These are phyloP conservation scores for Spea multiplicata DNA, from an alignment of 2,113 vertebrate genomes.

Conservation along the genomic window DNA sequence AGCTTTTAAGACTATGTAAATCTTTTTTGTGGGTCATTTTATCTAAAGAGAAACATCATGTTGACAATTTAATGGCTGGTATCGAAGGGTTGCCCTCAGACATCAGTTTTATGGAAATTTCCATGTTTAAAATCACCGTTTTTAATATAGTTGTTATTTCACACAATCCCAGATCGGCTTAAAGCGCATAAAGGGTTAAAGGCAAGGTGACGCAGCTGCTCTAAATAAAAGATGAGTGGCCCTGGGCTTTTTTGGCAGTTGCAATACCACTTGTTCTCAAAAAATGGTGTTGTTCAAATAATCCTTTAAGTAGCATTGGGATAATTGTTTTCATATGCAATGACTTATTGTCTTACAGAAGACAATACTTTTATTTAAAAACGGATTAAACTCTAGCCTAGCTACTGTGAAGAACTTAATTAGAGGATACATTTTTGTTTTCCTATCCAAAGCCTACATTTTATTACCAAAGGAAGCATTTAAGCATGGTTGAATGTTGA, in stretches of 20 bases:
- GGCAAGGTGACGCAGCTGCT: conserved; percentile 39
- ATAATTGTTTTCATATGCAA: conserved; percentile 29
- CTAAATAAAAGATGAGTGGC: conserved; percentile 46
- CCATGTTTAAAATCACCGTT: too few relatives aligned
- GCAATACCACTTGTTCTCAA: conserved; percentile 13
- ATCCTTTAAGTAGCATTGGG: conserved; percentile 28
- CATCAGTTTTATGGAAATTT: too few relatives aligned
- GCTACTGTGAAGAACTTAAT: conserved; percentile 19
- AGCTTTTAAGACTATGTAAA: too few relatives aligned
- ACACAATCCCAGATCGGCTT: too few relatives aligned
- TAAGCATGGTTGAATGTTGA: background rate
- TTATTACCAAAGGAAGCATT: conserved; percentile 1
- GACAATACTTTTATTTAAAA: conserved; percentile 27
- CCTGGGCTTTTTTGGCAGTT: conserved; percentile 37
- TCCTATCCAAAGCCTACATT: conserved; percentile 11
- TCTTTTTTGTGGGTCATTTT: too few relatives aligned
- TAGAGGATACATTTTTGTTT: conserved; percentile 15
- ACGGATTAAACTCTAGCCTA: conserved; percentile 2
- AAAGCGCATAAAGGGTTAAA: conserved; percentile 1
- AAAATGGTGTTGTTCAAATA: conserved; percentile 20
- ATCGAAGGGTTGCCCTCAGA: too few relatives aligned
- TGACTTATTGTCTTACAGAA: conserved; percentile 19
- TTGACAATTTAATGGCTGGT: too few relatives aligned
- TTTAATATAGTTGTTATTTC: too few relatives aligned
- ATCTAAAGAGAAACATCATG: too few relatives aligned